Evolutionary conservation across 2,113 vertebrate species (phyloP).

Genomic region (Amazona vittata): DNA sequence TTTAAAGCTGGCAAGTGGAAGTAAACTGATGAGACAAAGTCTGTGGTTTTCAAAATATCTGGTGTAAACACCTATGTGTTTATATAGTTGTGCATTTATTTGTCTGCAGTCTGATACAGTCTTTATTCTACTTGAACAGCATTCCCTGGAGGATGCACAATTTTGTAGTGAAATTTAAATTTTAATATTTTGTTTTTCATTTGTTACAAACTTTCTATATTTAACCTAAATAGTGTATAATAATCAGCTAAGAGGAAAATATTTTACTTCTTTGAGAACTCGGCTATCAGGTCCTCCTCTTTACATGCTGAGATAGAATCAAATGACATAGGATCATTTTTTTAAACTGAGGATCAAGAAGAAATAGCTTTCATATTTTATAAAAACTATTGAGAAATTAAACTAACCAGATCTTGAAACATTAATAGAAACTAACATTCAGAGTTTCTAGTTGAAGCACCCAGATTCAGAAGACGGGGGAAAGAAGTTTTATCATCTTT

Average conservation of each 20-base stretch:
- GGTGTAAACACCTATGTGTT: background rate
- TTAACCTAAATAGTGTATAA: background rate
- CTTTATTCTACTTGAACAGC: background rate
- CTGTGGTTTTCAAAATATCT: background rate
- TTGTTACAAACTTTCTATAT: background rate
- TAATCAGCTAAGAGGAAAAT: background rate
- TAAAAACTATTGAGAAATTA: background rate
- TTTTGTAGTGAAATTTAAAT: background rate
- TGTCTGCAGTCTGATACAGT: background rate
- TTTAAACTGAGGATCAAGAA: background rate
- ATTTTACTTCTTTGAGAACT: background rate
- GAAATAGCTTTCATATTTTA: background rate
- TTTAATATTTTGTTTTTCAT: background rate
- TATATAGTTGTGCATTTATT: background rate
- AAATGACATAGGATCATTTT: background rate
- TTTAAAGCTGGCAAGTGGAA: background rate
- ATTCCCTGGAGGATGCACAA: background rate
- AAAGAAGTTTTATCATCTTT: background rate
- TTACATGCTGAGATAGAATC: background rate
- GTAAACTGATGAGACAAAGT: background rate
- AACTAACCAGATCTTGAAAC: background rate
- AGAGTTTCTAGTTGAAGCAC: background rate
- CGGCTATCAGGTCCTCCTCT: background rate
- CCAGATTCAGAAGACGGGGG: background rate
- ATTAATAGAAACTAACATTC: background rate